Evolutionary conservation across 64 coral and sea anemone species (phyloP).

Genomic region (Platygyra sinensis): DNA sequence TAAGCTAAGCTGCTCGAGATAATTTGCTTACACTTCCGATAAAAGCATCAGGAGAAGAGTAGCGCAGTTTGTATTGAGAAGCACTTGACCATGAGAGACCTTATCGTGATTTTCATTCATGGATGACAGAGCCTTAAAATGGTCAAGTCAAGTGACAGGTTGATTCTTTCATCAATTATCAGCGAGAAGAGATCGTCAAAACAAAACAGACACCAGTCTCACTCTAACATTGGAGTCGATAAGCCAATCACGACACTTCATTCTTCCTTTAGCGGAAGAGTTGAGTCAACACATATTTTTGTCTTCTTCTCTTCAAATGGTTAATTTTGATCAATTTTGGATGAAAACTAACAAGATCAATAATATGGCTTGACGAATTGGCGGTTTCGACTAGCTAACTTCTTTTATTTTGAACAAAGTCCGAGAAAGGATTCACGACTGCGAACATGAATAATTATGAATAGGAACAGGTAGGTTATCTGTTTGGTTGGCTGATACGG

Average conservation of each 20-base stretch:
- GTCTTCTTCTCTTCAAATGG: background rate
- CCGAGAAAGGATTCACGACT: background rate
- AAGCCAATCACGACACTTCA: constrained; percentile 10
- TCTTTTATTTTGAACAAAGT: background rate
- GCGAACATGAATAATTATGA: constrained; percentile 51
- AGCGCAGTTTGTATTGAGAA: too few relatives aligned
- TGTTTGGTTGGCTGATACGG: constrained; percentile 11
- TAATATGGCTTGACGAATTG: background rate
- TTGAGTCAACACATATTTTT: constrained; percentile 34
- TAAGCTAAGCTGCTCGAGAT: too few relatives aligned
- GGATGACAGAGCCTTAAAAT: background rate
- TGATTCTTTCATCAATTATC: constrained; percentile 10
- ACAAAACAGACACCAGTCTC: constrained; percentile 31
- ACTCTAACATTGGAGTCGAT: background rate
- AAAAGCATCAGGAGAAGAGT: too few relatives aligned
- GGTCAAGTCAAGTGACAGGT: constrained; percentile 6
- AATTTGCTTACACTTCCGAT: too few relatives aligned
- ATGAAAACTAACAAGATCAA: background rate
- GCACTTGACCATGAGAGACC: too few relatives aligned
- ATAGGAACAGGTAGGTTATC: constrained; percentile 42
- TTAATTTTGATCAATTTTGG: background rate
- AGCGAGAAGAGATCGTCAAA: constrained; percentile 16
- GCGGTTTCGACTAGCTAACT: background rate
- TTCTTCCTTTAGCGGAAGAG: background rate
- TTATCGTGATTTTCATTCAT: too few relatives aligned